Evolutionary conservation across 2,888 invertebrate species (phyloP).

Genomic region (Antitype chi): DNA sequence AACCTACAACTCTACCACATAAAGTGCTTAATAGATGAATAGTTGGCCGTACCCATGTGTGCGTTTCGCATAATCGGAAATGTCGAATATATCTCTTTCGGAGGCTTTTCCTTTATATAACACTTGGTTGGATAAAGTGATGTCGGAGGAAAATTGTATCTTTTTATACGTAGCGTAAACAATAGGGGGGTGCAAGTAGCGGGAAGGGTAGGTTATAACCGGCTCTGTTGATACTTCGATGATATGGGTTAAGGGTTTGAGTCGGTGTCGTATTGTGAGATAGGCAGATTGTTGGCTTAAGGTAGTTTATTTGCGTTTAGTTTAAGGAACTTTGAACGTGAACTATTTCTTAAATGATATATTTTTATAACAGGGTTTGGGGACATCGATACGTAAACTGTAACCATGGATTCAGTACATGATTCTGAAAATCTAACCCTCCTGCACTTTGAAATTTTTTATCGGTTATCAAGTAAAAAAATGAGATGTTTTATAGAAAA

Average conservation of each 20-base stretch:
- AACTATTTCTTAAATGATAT: background rate
- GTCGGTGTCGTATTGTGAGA: slow-evolving; percentile 12
- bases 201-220: slow-evolving; percentile 30
- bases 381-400: too few species aligned
- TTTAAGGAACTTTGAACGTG: background rate
- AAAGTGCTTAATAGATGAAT: slow-evolving; percentile 8
- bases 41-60: background rate
- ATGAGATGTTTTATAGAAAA: too few species aligned
- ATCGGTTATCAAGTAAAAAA: too few species aligned
- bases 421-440: too few species aligned
- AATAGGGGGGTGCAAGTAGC: slow-evolving; percentile 38
- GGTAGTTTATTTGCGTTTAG: slow-evolving; percentile 19
- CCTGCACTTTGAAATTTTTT: too few species aligned
- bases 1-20: background rate
- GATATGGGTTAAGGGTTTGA: slow-evolving; percentile 30
- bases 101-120: slow-evolving; percentile 49
- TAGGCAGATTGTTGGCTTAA: slow-evolving; percentile 8
- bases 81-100: slow-evolving; percentile 45
- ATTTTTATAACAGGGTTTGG: too few species aligned
- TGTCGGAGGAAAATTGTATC: slow-evolving; percentile 55
- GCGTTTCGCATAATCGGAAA: slow-evolving; percentile 39
- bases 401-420: too few species aligned
- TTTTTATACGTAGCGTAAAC: slow-evolving; percentile 61
- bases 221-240: slow-evolving; percentile 36
- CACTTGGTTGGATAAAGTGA: slow-evolving; percentile 62